Evolutionary conservation across 2,888 invertebrate genomes (phyloP), one percentile per base, ranked within the genome.

Genomic region (Rhodophaea formosa): DNA sequence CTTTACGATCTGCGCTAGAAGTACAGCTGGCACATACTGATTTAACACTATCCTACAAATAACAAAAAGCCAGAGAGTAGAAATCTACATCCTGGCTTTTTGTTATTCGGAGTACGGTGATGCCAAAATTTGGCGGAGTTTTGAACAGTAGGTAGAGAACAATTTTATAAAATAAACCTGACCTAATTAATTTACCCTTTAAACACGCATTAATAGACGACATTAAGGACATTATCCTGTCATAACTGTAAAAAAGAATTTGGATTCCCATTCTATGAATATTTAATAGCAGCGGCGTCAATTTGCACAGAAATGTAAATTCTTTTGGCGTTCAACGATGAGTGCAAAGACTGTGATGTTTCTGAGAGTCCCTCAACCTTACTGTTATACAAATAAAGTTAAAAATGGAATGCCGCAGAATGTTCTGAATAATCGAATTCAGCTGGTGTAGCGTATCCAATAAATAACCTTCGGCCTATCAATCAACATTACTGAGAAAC

Each of bases 381-480:
- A 16, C 7, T 6, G 0, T 0, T 8, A 35, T 45, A 16, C 10
- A 12, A 44, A 46, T 55, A 45, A 44, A 45, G 45, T 7, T 32
- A n/a, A 45, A 55, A n/a, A n/a, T 45, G 8, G 54, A 45, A 32
- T 17, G 15, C 8, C 15, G 35, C 3, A 55, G n/a, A 6, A 16
- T 45, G 10, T 44, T 35, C 52, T 39, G 53, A 63, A 60, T 61
- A 77, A 72, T 63, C 49, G 45, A 55, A 78, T 78, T 77, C 78
- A 39, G 62, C 14, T 42, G 60, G 49, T 55, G 60, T 44, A 32
- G 39, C 53, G 53, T 56, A 56, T 56, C 63, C 67, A 70, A 70
- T 75, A 71, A 72, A 72, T 72, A 74, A 52, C 32, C 55, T 59
- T 53, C 56, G 32, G 12, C 42, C 52, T 57, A 63, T 65, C 62